These are phyloP conservation scores for Tarsius wallacei DNA, from an alignment of 2,797 vertebrate species.

Conservation along the genomic window DNA sequence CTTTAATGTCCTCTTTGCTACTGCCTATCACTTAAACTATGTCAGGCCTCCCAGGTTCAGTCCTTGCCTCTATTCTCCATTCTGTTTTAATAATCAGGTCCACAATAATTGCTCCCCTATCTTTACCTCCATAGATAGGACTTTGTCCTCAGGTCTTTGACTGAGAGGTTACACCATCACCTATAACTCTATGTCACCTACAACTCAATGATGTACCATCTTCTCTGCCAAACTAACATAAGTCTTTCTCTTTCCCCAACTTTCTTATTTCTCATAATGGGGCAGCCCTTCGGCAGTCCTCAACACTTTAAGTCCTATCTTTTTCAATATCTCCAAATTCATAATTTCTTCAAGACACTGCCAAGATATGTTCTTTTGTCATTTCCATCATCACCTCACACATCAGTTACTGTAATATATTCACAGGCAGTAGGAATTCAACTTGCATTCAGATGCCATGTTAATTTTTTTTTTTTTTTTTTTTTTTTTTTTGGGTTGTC, in stretches of 20 bases:
- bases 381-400: not conserved
- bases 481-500: too few species aligned
- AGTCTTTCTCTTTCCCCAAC: not conserved
- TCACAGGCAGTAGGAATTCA: not conserved
- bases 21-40: not conserved
- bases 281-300: not conserved
- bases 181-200: not conserved
- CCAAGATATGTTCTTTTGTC: not conserved
- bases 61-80: not conserved
- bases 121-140: not conserved
- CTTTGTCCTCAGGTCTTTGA: not conserved
- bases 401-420: not conserved
- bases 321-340: not conserved
- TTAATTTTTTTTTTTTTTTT: too few species aligned
- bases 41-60: not conserved
- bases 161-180: not conserved
- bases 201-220: not conserved
- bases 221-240: conserved; percentile 14
- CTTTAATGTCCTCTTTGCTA: conserved; percentile 12
- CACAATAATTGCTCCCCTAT: not conserved
- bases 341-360: conserved; percentile 50
- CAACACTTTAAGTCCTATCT: conserved; percentile 1
- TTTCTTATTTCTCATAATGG: conserved; percentile 39
- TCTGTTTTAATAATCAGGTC: conserved; percentile 27
- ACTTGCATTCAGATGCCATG: not conserved